phyloP scores from a whole-genome alignment of 2,797 vertebrate genomes.

The Brotula barbata region DNA sequence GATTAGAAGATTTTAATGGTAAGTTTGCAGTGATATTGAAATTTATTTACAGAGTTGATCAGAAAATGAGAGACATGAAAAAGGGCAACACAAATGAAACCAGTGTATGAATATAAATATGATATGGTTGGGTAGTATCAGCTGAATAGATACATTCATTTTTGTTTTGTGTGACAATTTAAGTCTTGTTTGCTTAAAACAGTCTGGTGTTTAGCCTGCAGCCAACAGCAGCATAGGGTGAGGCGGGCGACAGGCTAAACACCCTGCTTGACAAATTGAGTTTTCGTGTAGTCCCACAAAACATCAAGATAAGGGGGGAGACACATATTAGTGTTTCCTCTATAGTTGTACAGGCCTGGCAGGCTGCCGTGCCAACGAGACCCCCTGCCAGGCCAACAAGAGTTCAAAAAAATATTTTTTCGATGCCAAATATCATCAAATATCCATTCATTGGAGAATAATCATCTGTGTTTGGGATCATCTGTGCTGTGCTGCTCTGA shows the following conservation, averaged over 20 bases:
- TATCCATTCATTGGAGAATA: too few species aligned
- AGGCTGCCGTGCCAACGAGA: too few species aligned
- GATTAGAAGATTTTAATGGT: conserved; percentile 41
- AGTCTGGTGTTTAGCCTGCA: conserved; percentile 37
- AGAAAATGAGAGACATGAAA: conserved; percentile 18
- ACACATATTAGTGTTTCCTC: too few species aligned
- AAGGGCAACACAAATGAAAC: conserved; percentile 16
- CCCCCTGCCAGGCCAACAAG: too few species aligned
- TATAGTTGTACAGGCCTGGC: too few species aligned
- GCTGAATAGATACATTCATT: conserved; percentile 48
- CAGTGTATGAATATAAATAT: conserved; percentile 20
- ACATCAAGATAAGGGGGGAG: conserved; percentile 18
- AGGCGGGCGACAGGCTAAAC: conserved; percentile 38
- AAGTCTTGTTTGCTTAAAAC: conserved; percentile 55
- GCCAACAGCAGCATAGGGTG: conserved; percentile 44
- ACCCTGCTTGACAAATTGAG: conserved; percentile 39
- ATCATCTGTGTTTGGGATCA: too few species aligned
- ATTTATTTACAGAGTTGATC: conserved; percentile 10
- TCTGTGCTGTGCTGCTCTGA: too few species aligned
- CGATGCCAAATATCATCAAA: too few species aligned
- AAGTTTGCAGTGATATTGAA: conserved; percentile 24
- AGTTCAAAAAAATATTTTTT: too few species aligned
- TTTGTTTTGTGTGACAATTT: conserved; percentile 47
- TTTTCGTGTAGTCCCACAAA: conserved; percentile 30
- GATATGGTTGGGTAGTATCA: conserved; percentile 31